Conservation (phyloP, 1,140 invertebrate genomes). For the Antheraea mylitta region DNA sequence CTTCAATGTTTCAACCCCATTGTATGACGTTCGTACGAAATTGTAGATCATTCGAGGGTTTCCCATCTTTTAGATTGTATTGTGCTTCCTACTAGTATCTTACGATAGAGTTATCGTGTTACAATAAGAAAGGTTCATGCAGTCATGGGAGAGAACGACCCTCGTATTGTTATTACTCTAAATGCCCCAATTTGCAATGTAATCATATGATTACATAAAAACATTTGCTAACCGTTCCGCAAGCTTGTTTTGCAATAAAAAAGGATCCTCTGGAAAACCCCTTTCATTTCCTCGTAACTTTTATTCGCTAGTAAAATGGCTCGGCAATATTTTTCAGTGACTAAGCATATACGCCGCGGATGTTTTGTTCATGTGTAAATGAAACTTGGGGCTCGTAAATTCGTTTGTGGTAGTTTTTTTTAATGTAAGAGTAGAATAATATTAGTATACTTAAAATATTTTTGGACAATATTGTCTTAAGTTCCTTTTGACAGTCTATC, state of each 20-base stretch:
- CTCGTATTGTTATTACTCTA: background rate
- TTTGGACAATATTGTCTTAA: too few species aligned
- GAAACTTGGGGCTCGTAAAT: background rate
- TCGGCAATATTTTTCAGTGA: background rate
- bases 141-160: too few species aligned
- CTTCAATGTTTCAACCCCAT: too few species aligned
- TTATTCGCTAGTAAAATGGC: background rate
- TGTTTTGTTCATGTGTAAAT: background rate
- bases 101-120: too few species aligned
- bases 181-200: background rate
- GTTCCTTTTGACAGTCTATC: too few species aligned
- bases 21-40: too few species aligned
- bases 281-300: background rate
- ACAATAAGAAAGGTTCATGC: too few species aligned
- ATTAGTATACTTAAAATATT: too few species aligned
- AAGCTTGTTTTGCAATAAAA: slow-evolving; percentile 1
- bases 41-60: too few species aligned
- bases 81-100: too few species aligned
- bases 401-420: background rate
- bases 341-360: background rate
- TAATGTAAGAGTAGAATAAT: too few species aligned
- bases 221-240: background rate
- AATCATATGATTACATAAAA: background rate
- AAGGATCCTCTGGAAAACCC: background rate
- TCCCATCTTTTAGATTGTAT: too few species aligned